Conservation (phyloP, 2,888 invertebrate species). For the Standfussiana lucernea region DNA sequence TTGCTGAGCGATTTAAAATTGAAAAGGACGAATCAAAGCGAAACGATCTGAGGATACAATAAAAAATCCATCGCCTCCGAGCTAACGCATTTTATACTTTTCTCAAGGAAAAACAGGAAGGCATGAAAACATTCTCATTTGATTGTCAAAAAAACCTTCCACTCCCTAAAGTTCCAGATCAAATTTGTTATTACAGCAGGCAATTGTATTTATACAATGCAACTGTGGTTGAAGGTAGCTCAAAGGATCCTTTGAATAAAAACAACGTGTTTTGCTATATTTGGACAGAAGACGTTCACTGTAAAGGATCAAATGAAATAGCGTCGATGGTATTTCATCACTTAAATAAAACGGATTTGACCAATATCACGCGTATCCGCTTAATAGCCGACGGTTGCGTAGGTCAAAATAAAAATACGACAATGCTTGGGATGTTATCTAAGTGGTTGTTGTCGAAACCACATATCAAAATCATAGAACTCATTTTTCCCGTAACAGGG, state of each 20-base stretch:
- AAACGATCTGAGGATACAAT: constrained; percentile 54
- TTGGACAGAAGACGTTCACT: constrained; percentile 30
- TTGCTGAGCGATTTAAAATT: constrained; percentile 66
- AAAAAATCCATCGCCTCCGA: constrained; percentile 61
- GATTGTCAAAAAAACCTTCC: too few relatives aligned
- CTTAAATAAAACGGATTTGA: neutral
- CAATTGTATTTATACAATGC: constrained; percentile 59
- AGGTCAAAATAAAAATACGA: neutral
- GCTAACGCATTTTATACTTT: constrained; percentile 65
- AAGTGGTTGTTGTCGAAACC: neutral
- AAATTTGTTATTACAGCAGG: constrained; percentile 50
- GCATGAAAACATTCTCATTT: constrained; percentile 54
- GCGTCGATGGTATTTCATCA: constrained; percentile 11
- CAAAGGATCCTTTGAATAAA: constrained; percentile 51
- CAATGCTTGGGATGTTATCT: neutral
- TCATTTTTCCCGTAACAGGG: too few relatives aligned
- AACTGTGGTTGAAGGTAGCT: constrained; percentile 42
- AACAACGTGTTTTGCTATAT: constrained; percentile 53
- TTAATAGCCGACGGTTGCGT: neutral
- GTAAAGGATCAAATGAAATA: constrained; percentile 9
- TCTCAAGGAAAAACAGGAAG: constrained; percentile 27
- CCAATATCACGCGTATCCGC: neutral
- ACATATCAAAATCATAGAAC: neutral
- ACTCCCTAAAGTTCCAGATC: constrained; percentile 68
- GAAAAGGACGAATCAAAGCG: constrained; percentile 60